Percentiles rank a stretch among this genome's conserved stretches.
Conservation (phyloP, 2,113 vertebrate species). For the Machaerirhynchus nigripectus region DNA sequence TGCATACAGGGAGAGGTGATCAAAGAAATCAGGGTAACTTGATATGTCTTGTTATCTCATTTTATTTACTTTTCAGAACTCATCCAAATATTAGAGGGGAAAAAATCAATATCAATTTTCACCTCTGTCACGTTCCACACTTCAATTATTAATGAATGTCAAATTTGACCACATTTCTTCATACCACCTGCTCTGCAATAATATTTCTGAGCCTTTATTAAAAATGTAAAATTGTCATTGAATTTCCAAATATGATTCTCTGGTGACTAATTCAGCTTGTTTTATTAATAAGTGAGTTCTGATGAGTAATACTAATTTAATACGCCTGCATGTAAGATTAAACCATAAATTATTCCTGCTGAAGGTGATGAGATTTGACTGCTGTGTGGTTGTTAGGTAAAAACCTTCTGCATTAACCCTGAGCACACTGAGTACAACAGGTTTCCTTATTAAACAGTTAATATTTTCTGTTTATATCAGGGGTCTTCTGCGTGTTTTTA, state of each 20-base stretch:
- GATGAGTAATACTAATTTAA: conserved; percentile 85
- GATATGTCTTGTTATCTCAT: conserved; percentile 79
- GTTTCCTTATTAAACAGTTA: not conserved
- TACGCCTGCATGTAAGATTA: conserved; percentile 78
- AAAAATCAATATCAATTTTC: conserved; percentile 85
- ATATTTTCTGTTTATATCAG: not conserved
- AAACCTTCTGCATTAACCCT: conserved; percentile 64
- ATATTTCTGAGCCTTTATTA: conserved; percentile 82
- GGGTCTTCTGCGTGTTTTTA: not conserved
- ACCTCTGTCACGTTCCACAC: conserved; percentile 74
- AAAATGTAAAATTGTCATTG: conserved; percentile 86
- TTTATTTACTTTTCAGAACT: conserved; percentile 84
- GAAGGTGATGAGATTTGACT: conserved; percentile 75
- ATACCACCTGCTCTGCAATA: conserved; percentile 75
- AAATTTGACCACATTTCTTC: conserved; percentile 80
- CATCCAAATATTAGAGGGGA: conserved; percentile 78
- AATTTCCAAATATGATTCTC: conserved; percentile 83
- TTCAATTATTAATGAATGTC: conserved; percentile 86
- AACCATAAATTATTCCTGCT: conserved; percentile 83
- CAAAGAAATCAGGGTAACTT: conserved; percentile 76
- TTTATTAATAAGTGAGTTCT: conserved; percentile 83
- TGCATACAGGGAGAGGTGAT: conserved; percentile 60
- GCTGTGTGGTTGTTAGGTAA: conserved; percentile 44
- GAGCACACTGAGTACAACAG: not conserved
- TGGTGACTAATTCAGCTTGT: conserved; percentile 80